Percentiles rank a stretch among this genome's conserved stretches.
phyloP scores from a whole-genome alignment of 2,888 invertebrate genomes.

The Apamea monoglypha region DNA sequence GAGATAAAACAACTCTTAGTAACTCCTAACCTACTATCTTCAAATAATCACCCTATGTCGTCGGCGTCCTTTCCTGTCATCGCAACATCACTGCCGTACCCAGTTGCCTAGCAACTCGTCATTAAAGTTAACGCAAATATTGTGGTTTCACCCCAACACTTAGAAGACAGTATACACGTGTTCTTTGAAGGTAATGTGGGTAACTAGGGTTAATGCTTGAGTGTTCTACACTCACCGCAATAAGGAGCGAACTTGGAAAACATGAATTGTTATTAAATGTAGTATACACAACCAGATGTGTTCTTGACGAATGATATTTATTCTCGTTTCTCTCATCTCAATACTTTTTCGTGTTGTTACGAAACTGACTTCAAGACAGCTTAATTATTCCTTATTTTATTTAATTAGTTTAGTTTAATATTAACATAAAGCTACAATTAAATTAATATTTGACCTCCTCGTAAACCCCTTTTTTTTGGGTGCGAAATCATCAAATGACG shows the following conservation, averaged over 20 bases:
- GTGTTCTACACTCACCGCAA: conserved; percentile 6
- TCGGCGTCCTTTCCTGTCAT: background rate
- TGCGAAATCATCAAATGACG: no score
- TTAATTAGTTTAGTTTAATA: no score
- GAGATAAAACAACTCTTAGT: background rate
- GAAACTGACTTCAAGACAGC: background rate
- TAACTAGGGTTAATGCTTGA: background rate
- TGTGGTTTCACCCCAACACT: conserved; percentile 19
- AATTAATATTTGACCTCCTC: no score
- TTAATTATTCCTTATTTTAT: background rate
- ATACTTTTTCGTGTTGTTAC: background rate
- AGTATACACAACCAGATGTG: background rate
- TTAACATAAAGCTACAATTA: no score
- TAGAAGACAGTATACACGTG: conserved; percentile 15
- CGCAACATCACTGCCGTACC: background rate
- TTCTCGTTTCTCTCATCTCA: no score
- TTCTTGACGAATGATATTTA: background rate
- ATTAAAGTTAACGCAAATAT: conserved; percentile 40
- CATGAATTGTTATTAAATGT: conserved; percentile 3
- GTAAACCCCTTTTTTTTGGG: no score
- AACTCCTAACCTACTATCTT: background rate
- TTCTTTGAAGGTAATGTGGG: conserved; percentile 25
- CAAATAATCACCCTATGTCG: background rate
- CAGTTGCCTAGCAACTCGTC: conserved; percentile 34
- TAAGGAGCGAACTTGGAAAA: conserved; percentile 5